Evolutionary conservation across 2,888 invertebrate genomes (phyloP).

Genomic region (Geotrupes spiniger): DNA sequence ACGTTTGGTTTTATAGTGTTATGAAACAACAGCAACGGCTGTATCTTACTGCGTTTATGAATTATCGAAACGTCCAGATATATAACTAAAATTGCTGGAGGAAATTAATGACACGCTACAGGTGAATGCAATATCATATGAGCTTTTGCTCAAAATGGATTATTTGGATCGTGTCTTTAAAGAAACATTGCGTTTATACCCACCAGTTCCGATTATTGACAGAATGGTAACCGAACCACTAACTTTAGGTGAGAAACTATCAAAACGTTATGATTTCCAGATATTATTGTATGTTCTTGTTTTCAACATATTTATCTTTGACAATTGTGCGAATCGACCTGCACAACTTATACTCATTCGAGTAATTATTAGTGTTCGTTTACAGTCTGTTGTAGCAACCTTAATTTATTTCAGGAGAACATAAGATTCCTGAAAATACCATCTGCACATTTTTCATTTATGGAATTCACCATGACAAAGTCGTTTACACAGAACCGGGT

Average conservation of each 20-base stretch:
- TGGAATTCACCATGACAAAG: constrained; percentile 9
- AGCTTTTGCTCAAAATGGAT: not conserved
- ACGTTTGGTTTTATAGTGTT: constrained; percentile 29
- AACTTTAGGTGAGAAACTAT: constrained; percentile 10
- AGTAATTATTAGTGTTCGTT: no score
- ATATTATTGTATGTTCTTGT: no score
- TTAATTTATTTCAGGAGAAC: not conserved
- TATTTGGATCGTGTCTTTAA: not conserved
- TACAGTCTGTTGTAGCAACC: no score
- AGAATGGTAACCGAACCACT: constrained; percentile 6
- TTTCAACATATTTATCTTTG: no score
- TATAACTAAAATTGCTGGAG: constrained; percentile 29
- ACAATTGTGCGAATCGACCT: no score
- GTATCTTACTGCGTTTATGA: constrained; percentile 25
- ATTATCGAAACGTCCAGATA: constrained; percentile 23
- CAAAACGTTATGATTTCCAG: no score
- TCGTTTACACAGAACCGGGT: constrained; percentile 7
- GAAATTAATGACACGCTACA: constrained; percentile 25
- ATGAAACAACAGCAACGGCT: constrained; percentile 28
- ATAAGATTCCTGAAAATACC: not conserved
- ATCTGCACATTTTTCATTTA: not conserved
- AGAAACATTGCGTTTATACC: not conserved
- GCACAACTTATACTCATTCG: no score
- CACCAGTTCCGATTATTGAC: not conserved
- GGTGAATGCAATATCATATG: constrained; percentile 5